These are phyloP conservation scores for Chrysemys picta DNA, from an alignment of 2,113 vertebrate species.

Conservation along the genomic window DNA sequence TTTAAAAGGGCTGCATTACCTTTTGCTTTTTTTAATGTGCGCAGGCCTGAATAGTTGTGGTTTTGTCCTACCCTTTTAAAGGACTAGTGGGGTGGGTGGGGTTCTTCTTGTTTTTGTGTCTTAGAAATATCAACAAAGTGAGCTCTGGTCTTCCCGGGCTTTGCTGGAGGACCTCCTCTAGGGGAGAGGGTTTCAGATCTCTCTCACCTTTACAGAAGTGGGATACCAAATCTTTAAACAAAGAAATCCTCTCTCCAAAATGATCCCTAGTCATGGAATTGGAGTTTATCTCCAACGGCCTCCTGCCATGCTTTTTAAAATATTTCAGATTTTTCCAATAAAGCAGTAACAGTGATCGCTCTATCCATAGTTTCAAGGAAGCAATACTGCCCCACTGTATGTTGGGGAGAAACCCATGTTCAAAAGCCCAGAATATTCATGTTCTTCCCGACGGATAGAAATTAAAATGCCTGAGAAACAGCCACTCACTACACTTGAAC, in stretches of 20 bases:
- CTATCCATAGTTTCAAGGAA: background rate
- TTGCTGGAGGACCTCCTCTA: background rate
- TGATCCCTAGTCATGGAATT: background rate
- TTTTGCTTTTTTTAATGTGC: background rate
- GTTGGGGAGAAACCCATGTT: background rate
- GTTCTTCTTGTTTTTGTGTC: background rate
- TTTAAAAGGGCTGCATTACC: background rate
- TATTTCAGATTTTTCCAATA: background rate
- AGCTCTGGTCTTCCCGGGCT: background rate
- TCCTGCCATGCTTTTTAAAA: background rate
- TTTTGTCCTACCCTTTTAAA: background rate
- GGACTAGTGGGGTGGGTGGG: rapidly evolving
- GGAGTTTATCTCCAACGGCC: background rate
- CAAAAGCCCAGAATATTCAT: background rate
- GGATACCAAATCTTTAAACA: background rate
- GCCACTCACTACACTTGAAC: background rate
- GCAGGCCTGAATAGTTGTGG: background rate
- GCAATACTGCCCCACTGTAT: background rate
- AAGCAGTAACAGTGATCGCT: background rate
- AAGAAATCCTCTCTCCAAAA: background rate
- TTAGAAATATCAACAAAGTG: background rate
- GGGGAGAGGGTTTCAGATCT: background rate
- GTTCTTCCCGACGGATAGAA: background rate
- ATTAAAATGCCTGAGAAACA: background rate
- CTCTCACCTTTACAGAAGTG: background rate